Evolutionary conservation across 2,797 vertebrate genomes (phyloP).

Genomic region (Sebastes minor): DNA sequence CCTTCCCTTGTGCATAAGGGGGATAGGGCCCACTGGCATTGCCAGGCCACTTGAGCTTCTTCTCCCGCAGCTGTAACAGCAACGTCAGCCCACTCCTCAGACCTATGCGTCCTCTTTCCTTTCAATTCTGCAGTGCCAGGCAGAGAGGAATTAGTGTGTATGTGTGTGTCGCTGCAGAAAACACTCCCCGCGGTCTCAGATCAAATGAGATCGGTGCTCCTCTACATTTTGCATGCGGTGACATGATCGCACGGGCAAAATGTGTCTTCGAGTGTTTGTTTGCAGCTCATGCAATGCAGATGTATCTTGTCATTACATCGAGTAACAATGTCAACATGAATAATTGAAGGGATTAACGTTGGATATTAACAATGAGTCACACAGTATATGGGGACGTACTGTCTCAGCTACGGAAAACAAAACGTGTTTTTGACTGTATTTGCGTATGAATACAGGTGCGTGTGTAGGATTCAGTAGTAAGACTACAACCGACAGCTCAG

Average conservation of each 20-base stretch:
- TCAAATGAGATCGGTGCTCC: conserved; percentile 19
- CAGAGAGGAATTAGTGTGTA: background rate
- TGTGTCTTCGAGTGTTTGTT: background rate
- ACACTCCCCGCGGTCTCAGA: conserved; percentile 21
- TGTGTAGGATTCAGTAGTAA: conserved; percentile 2
- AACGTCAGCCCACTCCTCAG: conserved; percentile 27
- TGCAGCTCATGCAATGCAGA: background rate
- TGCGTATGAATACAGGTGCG: background rate
- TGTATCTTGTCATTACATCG: conserved; percentile 12
- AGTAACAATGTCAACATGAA: conserved; percentile 34
- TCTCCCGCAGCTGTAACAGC: conserved; percentile 22
- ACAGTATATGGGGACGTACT: background rate
- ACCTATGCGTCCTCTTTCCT: conserved; percentile 5
- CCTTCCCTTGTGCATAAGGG: background rate
- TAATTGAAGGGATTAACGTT: conserved; percentile 33
- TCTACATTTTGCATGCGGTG: conserved; percentile 3
- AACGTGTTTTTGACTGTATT: background rate
- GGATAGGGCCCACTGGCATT: background rate
- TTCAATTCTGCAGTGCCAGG: conserved; percentile 24
- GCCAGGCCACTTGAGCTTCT: conserved; percentile 22
- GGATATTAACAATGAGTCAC: conserved; percentile 35
- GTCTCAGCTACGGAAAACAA: conserved; percentile 2
- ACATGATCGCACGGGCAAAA: background rate
- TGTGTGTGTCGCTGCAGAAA: conserved; percentile 14
- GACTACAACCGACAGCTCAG: conserved; percentile 1